Evolutionary conservation across 2,888 invertebrate species (phyloP).

Genomic region (Gerris lacustris): DNA sequence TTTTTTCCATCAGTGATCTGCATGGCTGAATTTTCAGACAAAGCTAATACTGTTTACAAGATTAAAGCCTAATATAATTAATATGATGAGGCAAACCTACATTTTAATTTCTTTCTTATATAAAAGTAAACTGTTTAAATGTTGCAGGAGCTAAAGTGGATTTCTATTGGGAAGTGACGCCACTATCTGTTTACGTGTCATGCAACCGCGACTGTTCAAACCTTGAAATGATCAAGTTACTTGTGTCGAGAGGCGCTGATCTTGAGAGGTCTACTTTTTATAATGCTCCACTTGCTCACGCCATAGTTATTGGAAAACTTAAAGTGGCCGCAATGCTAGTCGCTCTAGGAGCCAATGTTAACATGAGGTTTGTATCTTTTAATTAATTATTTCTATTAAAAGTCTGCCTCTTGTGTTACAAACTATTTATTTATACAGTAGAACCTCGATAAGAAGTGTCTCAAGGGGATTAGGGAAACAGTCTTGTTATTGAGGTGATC

Average conservation of each 20-base stretch:
- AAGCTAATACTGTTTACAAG: no score
- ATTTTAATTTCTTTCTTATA: no score
- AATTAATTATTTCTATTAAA: neutral
- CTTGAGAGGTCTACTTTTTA: slow-evolving; percentile 20
- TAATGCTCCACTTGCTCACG: slow-evolving; percentile 20
- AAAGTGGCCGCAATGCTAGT: slow-evolving; percentile 41
- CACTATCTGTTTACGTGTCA: slow-evolving; percentile 36
- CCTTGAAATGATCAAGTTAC: slow-evolving; percentile 6
- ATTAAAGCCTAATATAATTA: no score
- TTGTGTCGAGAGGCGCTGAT: slow-evolving; percentile 22
- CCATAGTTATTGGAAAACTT: slow-evolving; percentile 15
- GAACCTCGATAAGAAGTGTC: no score
- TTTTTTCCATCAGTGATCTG: no score
- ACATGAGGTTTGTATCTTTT: slow-evolving; percentile 22
- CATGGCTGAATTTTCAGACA: no score
- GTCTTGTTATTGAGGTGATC: no score
- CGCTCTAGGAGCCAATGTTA: slow-evolving; percentile 34
- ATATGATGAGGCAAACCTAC: no score
- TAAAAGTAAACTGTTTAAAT: neutral
- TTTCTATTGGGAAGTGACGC: slow-evolving; percentile 43
- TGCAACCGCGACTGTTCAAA: slow-evolving; percentile 2
- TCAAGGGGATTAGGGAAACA: no score
- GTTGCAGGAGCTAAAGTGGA: slow-evolving; percentile 46
- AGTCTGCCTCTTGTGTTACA: no score
- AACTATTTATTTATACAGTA: no score